These are phyloP conservation scores for Arion vulgaris DNA, from an alignment of 1,140 invertebrate genomes.

Conservation along the genomic window DNA sequence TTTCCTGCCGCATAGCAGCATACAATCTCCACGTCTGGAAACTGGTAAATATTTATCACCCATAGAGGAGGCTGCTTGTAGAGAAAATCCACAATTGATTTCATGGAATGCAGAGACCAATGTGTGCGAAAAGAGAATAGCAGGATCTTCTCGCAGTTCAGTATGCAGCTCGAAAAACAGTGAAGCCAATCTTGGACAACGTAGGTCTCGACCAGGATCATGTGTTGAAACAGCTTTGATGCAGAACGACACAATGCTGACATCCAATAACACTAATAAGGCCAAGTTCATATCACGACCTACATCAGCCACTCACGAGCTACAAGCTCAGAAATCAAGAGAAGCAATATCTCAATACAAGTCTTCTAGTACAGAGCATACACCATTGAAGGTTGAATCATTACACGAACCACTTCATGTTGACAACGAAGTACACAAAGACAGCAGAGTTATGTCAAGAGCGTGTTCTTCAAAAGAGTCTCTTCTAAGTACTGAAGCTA, in stretches of 20 bases:
- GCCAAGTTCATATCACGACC: neutral
- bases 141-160: neutral
- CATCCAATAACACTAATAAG: neutral
- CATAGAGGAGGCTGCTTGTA: neutral
- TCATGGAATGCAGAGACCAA: neutral
- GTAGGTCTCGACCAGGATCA: neutral
- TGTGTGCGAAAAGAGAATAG: neutral
- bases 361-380: neutral
- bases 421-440: neutral
- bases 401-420: neutral
- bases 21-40: neutral
- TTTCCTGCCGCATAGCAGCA: neutral
- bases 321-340: neutral
- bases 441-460: neutral
- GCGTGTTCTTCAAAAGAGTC: slow-evolving; percentile 2
- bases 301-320: neutral
- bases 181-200: neutral
- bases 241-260: neutral
- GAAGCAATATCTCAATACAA: neutral
- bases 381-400: neutral
- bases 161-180: neutral
- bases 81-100: neutral
- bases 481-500: neutral
- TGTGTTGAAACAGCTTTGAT: neutral
- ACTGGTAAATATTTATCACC: neutral